phyloP scores from a whole-genome alignment of 2,888 invertebrate species.

The Rhodophaea formosa region DNA sequence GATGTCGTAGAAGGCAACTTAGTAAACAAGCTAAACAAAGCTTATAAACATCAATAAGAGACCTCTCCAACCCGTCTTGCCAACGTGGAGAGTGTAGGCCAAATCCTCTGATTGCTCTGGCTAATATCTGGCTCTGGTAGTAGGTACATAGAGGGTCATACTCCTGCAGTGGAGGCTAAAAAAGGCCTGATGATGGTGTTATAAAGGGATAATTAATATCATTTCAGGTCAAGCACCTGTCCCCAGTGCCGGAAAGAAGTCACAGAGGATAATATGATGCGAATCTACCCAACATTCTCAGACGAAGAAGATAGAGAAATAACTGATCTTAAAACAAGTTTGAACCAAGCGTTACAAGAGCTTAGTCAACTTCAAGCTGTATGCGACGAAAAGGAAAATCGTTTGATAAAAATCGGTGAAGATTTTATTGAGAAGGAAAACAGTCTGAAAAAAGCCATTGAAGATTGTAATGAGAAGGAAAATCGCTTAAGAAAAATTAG shows the following conservation, averaged over 20 bases:
- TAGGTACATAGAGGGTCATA: no score
- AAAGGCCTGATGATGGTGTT: no score
- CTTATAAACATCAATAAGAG: no score
- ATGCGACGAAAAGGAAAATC: constrained; percentile 50
- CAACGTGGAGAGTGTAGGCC: no score
- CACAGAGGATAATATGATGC: constrained; percentile 82
- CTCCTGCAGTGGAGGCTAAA: no score
- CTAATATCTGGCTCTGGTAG: no score
- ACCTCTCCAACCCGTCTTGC: no score
- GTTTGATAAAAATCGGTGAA: constrained; percentile 31
- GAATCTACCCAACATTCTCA: constrained; percentile 85
- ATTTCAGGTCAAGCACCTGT: constrained; percentile 85
- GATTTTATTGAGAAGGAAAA: constrained; percentile 45
- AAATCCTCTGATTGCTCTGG: no score
- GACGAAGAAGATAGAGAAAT: constrained; percentile 80
- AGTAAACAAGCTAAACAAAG: no score
- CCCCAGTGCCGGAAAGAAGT: constrained; percentile 88
- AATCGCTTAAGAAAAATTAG: constrained; percentile 37
- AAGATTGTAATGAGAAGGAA: constrained; percentile 48
- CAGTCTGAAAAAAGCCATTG: constrained; percentile 32
- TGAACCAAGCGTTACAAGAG: constrained; percentile 83
- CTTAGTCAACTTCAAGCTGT: constrained; percentile 67
- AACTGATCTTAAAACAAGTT: constrained; percentile 77
- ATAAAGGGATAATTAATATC: background rate
- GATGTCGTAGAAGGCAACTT: no score